Evolutionary conservation across 2,888 invertebrate genomes (phyloP).

Genomic region (Tetropium fuscum): DNA sequence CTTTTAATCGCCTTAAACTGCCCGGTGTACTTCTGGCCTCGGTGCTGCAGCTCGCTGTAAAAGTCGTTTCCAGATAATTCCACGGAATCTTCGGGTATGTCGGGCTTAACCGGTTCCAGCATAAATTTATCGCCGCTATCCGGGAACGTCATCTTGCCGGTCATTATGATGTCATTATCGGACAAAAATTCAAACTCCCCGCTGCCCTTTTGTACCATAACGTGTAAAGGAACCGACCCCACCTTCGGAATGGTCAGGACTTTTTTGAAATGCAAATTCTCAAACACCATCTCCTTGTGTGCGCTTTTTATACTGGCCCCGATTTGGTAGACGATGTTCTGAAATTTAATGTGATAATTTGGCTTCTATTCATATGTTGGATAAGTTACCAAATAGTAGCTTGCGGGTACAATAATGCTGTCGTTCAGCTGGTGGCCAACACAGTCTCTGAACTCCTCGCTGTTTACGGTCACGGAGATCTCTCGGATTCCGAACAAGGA

Average conservation of each 20-base stretch:
- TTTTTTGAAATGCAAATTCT: conserved; percentile 61
- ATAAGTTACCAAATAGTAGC: conserved; percentile 59
- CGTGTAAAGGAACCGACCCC: conserved; percentile 62
- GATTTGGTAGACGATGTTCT: conserved; percentile 54
- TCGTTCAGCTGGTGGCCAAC: conserved; percentile 60
- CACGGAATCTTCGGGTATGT: conserved; percentile 65
- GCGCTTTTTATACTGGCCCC: conserved; percentile 50
- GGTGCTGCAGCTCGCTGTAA: conserved; percentile 77
- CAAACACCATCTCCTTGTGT: conserved; percentile 58
- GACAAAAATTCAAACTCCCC: conserved; percentile 63
- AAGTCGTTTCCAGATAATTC: conserved; percentile 74
- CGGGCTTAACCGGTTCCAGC: conserved; percentile 65
- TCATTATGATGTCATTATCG: conserved; percentile 76
- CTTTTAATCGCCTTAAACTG: conserved; percentile 57
- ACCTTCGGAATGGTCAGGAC: conserved; percentile 56
- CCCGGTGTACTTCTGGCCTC: conserved; percentile 72
- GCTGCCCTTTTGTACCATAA: conserved; percentile 63
- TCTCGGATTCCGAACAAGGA: conserved; percentile 58
- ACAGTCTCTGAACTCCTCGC: conserved; percentile 63
- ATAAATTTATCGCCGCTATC: conserved; percentile 71
- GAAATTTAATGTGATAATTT: no score
- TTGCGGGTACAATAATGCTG: conserved; percentile 57
- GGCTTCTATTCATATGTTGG: no score
- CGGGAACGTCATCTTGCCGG: conserved; percentile 75
- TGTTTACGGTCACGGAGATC: conserved; percentile 66